Conservation (phyloP, 2,888 invertebrate species). For the Tetheella fluctuosa region DNA sequence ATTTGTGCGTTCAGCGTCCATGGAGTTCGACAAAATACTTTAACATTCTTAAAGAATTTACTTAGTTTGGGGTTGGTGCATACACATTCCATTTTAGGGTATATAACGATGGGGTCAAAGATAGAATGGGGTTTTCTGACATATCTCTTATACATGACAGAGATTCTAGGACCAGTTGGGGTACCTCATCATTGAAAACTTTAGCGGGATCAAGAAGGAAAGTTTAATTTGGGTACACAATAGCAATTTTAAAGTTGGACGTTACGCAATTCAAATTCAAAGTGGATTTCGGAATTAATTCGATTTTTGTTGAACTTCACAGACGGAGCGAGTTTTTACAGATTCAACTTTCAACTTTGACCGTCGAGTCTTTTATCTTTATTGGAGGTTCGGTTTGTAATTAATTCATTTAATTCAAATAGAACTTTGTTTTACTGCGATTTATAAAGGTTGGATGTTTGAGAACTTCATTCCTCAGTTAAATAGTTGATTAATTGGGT, state of each 20-base stretch:
- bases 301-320: conserved; percentile 67
- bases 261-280: conserved; percentile 68
- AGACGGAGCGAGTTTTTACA: conserved; percentile 58
- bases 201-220: conserved; percentile 43
- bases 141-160: conserved; percentile 25
- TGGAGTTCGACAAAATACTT: not conserved
- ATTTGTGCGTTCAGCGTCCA: too few species aligned
- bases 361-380: conserved; percentile 48
- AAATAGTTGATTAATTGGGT: not conserved
- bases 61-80: conserved; percentile 1
- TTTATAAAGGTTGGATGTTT: not conserved
- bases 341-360: conserved; percentile 53
- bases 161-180: conserved; percentile 38
- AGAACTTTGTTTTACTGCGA: conserved; percentile 10
- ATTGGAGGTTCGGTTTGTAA: conserved; percentile 36
- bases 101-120: not conserved
- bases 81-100: not conserved
- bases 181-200: conserved; percentile 50
- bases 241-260: conserved; percentile 69
- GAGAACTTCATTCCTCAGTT: not conserved
- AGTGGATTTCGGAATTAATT: conserved; percentile 73
- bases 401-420: conserved; percentile 36
- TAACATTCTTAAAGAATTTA: not conserved
- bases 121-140: not conserved
- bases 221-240: conserved; percentile 71